Conservation (phyloP, 2,797 vertebrate species). For the Poecilia velifera region DNA sequence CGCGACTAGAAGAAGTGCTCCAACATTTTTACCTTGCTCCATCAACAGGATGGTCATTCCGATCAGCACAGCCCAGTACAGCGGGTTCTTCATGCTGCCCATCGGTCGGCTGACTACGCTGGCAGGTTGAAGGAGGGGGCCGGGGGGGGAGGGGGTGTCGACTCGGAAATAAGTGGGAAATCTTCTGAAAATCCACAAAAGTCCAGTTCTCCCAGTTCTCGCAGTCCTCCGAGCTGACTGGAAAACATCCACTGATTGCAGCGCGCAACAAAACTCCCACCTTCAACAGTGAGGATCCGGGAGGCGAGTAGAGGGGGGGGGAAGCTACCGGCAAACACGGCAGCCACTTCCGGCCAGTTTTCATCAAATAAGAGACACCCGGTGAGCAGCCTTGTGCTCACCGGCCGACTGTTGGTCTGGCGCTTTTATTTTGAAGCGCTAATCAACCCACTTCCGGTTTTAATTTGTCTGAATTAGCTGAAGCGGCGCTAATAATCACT, state of each 20-base stretch:
- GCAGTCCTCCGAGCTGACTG: constrained; percentile 59
- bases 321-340: fast-evolving
- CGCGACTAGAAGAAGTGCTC: constrained; percentile 41
- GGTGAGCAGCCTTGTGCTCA: fast-evolving
- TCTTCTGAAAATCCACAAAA: constrained; percentile 72
- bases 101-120: constrained; percentile 9
- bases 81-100: constrained; percentile 76
- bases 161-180: constrained; percentile 41
- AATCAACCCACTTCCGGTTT: background rate
- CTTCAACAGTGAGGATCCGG: constrained; percentile 69
- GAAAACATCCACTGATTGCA: constrained; percentile 68
- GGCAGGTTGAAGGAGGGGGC: no score
- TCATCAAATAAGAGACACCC: background rate
- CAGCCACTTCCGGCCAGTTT: background rate
- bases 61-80: constrained; percentile 81
- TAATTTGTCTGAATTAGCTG: background rate
- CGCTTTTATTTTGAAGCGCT: constrained; percentile 34
- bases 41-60: constrained; percentile 81
- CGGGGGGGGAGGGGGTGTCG: background rate
- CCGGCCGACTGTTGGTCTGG: fast-evolving
- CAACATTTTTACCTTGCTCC: constrained; percentile 81
- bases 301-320: constrained; percentile 18
- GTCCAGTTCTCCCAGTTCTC: constrained; percentile 62
- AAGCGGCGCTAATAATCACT: background rate
- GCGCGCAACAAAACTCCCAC: constrained; percentile 71